Evolutionary conservation across 2,888 invertebrate genomes (phyloP).

Genomic region (Matsumyia berberina): DNA sequence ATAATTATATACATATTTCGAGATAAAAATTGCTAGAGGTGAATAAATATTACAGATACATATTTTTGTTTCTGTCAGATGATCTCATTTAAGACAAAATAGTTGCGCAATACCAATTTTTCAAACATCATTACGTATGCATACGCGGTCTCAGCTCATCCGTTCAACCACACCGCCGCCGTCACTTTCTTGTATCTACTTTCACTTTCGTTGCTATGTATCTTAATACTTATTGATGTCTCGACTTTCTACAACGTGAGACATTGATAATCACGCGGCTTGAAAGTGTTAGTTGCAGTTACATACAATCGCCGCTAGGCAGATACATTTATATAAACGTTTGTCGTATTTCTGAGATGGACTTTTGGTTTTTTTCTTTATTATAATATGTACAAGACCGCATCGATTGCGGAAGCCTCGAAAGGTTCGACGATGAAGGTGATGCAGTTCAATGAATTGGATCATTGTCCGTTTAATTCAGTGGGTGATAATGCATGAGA

Average conservation of each 20-base stretch:
- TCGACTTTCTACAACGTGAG: conserved; percentile 70
- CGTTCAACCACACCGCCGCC: conserved; percentile 30
- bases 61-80: conserved; percentile 7
- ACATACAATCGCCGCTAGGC: conserved; percentile 3
- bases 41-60: not conserved
- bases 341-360: not conserved
- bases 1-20: too few species aligned
- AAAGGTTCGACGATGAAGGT: conserved; percentile 31
- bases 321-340: conserved; percentile 1
- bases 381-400: conserved; percentile 28
- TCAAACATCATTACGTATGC: conserved; percentile 47
- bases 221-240: conserved; percentile 48
- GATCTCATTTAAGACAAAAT: conserved; percentile 20
- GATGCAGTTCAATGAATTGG: conserved; percentile 67
- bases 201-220: conserved; percentile 63
- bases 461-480: conserved; percentile 51
- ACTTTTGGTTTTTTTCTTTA: not conserved
- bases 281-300: conserved; percentile 39
- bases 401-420: conserved; percentile 43
- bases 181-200: conserved; percentile 68
- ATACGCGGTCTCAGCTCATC: conserved; percentile 23
- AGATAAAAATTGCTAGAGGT: not conserved
- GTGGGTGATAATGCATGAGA: conserved; percentile 65
- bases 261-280: conserved; percentile 56
- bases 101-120: conserved; percentile 48